Conservation (phyloP, 2,113 vertebrate species). For the Nothoprocta perdicaria region DNA sequence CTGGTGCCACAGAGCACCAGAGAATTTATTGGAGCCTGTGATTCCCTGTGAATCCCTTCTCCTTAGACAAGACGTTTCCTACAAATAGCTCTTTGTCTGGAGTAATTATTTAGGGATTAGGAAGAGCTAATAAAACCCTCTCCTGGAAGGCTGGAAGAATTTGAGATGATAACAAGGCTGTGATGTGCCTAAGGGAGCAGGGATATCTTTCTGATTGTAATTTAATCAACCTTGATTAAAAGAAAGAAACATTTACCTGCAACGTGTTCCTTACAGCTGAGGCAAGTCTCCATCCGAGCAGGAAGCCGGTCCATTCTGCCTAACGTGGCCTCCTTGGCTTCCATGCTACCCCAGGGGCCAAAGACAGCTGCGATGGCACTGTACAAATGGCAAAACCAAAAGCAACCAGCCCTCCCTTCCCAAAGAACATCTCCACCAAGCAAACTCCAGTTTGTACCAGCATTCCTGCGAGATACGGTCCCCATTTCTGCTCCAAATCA, state of each 20-base stretch:
- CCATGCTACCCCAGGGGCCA: neutral
- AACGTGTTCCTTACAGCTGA: constrained; percentile 50
- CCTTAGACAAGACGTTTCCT: constrained; percentile 49
- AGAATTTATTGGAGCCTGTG: constrained; percentile 43
- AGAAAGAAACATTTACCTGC: constrained; percentile 54
- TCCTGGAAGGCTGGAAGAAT: constrained; percentile 71
- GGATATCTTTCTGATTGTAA: constrained; percentile 47
- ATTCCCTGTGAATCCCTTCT: constrained; percentile 50
- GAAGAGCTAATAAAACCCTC: constrained; percentile 71
- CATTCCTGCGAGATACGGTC: neutral
- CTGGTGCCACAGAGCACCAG: neutral
- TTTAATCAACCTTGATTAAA: constrained; percentile 74
- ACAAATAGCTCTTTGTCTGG: constrained; percentile 52
- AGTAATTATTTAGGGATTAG: constrained; percentile 79
- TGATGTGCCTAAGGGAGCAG: constrained; percentile 49
- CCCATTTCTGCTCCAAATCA: neutral
- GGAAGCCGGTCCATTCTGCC: neutral
- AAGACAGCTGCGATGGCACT: neutral
- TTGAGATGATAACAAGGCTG: constrained; percentile 73
- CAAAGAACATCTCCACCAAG: neutral
- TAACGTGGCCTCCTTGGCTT: neutral
- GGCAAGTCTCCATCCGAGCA: constrained; percentile 33
- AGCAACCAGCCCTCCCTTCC: too few relatives aligned
- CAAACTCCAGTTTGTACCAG: neutral
- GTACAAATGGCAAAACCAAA: too few relatives aligned